phyloP scores from a whole-genome alignment of 2,888 invertebrate species.

The Tipula confusa region DNA sequence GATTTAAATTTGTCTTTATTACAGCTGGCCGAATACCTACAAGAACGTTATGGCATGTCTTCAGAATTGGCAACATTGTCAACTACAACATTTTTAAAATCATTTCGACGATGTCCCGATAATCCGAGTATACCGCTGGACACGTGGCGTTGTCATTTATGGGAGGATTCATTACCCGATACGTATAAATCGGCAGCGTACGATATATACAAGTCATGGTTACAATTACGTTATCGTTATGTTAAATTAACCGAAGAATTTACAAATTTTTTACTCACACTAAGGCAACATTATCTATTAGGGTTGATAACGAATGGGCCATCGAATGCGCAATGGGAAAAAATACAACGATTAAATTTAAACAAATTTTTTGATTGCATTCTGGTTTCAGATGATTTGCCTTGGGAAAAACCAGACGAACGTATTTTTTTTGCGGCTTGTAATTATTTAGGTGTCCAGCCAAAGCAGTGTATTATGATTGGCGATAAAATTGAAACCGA shows the following conservation, averaged over 20 bases:
- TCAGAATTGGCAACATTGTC: constrained; percentile 60
- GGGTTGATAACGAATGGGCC: constrained; percentile 84
- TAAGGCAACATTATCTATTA: constrained; percentile 69
- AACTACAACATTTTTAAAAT: constrained; percentile 65
- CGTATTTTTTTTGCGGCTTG: constrained; percentile 80
- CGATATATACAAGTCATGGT: constrained; percentile 72
- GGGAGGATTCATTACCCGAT: constrained; percentile 72
- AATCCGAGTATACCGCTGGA: constrained; percentile 68
- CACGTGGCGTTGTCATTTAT: constrained; percentile 71
- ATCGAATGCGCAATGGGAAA: constrained; percentile 84
- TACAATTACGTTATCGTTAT: constrained; percentile 72
- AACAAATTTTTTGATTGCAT: constrained; percentile 72
- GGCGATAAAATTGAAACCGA: constrained; percentile 86
- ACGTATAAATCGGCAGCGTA: constrained; percentile 68
- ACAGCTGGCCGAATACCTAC: constrained; percentile 46
- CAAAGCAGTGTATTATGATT: constrained; percentile 76
- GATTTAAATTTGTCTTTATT: constrained; percentile 32
- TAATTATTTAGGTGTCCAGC: constrained; percentile 67
- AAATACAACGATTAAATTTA: constrained; percentile 66
- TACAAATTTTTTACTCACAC: constrained; percentile 61
- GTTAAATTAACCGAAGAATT: constrained; percentile 66
- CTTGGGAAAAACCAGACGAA: constrained; percentile 81
- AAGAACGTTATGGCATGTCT: constrained; percentile 62
- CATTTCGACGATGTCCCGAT: constrained; percentile 77
- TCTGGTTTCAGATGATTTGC: constrained; percentile 76